Evolutionary conservation across 2,113 vertebrate genomes (phyloP).

Genomic region (Candoia aspera): DNA sequence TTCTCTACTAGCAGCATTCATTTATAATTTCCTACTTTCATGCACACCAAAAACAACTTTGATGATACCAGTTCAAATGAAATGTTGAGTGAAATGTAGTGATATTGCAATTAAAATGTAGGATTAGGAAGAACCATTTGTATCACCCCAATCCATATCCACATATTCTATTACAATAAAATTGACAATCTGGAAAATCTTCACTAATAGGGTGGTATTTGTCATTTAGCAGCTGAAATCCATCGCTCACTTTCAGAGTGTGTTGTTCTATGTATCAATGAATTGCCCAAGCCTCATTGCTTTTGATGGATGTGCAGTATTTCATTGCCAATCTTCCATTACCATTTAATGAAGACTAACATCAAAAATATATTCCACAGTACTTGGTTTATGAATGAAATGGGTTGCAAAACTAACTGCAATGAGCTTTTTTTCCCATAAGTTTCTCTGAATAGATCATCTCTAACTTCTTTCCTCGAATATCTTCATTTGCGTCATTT

Average conservation of each 20-base stretch:
- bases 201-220: neutral
- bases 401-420: neutral
- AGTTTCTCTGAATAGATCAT: neutral
- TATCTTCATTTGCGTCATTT: neutral
- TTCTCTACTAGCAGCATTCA: neutral
- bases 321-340: neutral
- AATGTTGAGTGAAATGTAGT: neutral
- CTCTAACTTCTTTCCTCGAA: neutral
- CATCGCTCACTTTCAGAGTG: neutral
- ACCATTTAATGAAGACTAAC: neutral
- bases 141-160: neutral
- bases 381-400: constrained; percentile 7
- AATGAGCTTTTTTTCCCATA: neutral
- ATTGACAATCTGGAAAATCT: neutral
- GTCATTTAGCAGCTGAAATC: neutral
- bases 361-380: constrained; percentile 3
- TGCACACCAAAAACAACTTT: neutral
- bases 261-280: neutral
- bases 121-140: neutral
- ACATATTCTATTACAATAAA: neutral
- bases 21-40: neutral
- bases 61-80: neutral
- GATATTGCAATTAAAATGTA: neutral
- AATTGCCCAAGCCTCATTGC: neutral
- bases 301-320: neutral